Base-by-base conservation (phyloP, 2,113 vertebrate genomes). In the Grammomys surdaster region DNA sequence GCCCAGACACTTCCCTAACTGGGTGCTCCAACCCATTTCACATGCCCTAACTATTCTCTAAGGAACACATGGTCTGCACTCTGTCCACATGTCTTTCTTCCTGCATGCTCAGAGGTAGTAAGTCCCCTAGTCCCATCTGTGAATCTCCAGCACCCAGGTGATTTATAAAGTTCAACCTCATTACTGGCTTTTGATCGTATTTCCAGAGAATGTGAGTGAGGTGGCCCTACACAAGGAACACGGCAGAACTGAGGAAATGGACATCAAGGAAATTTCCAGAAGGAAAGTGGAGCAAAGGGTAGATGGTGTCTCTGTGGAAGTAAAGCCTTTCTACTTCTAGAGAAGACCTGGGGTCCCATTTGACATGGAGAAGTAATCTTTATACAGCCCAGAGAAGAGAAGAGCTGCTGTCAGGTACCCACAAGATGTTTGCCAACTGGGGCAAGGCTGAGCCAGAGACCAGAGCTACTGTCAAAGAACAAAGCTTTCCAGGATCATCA, bases 51-150 rank as follows among this genome's bases (percentile, higher is more conserved):
- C 4, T 36, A 13, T 33, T 43, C 40, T 26, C 3, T 11, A 82
- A 40, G 14, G 4, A 24, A 9, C 81, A 33, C 0, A 0, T 0
- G 0, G 73, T 1, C 90, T 33, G 63, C 19, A n/a, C 19, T 16
- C 5, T 1, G 7, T 33, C 51, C 8, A 0, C 0, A 1, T 0
- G 9, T 5, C 19, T 51, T 51, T 4, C 58, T 48, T 31, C 77
- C 58, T 3, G 17, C 16, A 69, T 14, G 0, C 54, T 36, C 22
- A 7, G 58, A n/a, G 24, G 48, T 33, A 90, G 8, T 5, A 7
- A 43, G 67, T 40, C 46, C 63, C 46, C 3, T 1, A 36, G 26
- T 46, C 72, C 73, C 1, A 43, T 51, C 51, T 56, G 4, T 56
- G n/a, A 51, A 19, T 28, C 63, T 58, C 88, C 46, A 26, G 90